Conservation (phyloP, 2,888 invertebrate species). For the Andrena praecox region DNA sequence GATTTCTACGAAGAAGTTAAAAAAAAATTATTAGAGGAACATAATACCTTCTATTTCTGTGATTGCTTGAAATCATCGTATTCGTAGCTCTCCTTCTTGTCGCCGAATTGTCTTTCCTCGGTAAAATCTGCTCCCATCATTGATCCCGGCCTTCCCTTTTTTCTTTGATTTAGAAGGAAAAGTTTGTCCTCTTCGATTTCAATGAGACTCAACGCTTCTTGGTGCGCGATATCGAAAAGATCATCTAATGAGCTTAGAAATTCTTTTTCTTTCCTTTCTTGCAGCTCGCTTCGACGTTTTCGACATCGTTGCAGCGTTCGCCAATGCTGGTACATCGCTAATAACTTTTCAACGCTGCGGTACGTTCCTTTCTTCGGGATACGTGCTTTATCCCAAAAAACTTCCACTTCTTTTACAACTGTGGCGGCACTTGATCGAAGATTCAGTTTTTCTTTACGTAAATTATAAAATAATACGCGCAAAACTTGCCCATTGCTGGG, state of each 20-base stretch:
- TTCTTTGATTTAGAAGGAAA: no score
- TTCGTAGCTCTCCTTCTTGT: no score
- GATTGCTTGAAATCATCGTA: no score
- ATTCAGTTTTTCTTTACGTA: neutral
- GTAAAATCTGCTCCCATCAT: no score
- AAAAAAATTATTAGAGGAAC: no score
- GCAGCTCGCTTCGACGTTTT: neutral
- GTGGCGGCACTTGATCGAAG: neutral
- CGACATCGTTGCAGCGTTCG: neutral
- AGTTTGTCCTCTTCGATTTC: no score
- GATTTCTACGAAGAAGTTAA: no score
- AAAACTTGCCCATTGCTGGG: neutral
- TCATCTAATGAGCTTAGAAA: neutral
- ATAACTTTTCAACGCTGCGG: slow-evolving; percentile 6
- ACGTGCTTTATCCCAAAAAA: neutral
- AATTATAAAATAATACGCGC: slow-evolving; percentile 6
- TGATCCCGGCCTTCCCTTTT: no score
- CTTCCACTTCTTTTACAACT: slow-evolving; percentile 7
- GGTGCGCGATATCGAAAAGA: neutral
- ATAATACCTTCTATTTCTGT: no score
- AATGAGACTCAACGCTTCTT: neutral
- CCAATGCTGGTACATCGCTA: neutral
- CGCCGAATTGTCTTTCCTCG: no score
- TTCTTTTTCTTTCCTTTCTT: neutral
- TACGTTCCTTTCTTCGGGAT: neutral